Percentiles rank a stretch among this genome's conserved stretches.
Conservation (phyloP, 2,113 vertebrate species). For the Enhydra lutris region DNA sequence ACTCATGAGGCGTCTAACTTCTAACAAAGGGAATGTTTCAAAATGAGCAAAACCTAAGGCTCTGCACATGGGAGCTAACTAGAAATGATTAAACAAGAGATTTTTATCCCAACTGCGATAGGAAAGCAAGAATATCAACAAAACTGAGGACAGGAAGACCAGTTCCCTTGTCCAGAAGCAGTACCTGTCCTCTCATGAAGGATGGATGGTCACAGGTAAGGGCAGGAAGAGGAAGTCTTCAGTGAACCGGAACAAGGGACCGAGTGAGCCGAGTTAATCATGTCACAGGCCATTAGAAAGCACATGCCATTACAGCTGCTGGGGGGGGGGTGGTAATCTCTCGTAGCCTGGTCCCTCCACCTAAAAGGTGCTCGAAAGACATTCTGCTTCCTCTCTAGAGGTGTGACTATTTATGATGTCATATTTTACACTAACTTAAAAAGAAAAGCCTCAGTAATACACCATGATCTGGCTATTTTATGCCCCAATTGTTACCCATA, state of each 20-base stretch:
- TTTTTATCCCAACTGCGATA: not conserved
- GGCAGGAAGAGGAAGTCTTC: not conserved
- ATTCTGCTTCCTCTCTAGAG: rapidly evolving
- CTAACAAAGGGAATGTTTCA: slow-evolving; percentile 16
- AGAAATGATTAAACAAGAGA: not conserved
- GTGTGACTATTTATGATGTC: not conserved
- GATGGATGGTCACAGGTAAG: not conserved
- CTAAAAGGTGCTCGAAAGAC: not conserved
- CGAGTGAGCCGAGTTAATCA: not conserved
- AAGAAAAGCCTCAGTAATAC: not conserved
- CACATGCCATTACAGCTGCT: too few species aligned
- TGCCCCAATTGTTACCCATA: not conserved
- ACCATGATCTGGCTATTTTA: not conserved
- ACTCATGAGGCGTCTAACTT: not conserved
- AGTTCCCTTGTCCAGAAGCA: not conserved
- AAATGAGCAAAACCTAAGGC: not conserved
- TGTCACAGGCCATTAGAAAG: not conserved
- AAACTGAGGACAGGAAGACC: not conserved
- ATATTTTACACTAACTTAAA: not conserved
- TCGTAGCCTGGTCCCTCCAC: not conserved
- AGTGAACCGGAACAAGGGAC: not conserved
- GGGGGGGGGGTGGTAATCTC: not conserved
- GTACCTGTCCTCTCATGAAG: not conserved
- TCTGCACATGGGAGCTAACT: not conserved
- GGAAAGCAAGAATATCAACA: slow-evolving; percentile 31